Evolutionary conservation across 2,888 invertebrate species (phyloP), one percentile per base, ranked within the genome.

Genomic region (Agrochola lychnidis): DNA sequence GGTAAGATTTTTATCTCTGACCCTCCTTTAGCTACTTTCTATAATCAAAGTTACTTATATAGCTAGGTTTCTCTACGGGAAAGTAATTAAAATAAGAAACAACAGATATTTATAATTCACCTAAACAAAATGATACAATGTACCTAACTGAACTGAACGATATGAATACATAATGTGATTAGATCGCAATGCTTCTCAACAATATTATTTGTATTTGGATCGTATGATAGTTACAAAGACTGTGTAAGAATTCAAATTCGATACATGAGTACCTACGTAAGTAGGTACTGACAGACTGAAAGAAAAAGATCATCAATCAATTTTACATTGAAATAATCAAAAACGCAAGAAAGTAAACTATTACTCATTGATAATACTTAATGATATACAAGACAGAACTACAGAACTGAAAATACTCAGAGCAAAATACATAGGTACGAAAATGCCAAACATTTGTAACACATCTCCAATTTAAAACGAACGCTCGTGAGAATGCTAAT

Each of bases 401-500:
- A 25, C 45, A 56, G 3, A 70, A 45, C 16, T 0, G 14, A 57
- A 73, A 63, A 22, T 19, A 42, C 22, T 45, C 42, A 25, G 66
- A 19, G 25, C 30, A 45, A n/a, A 75, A n/a, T 10, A 68, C n/a
- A 42, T 22, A n/a, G n/a, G n/a, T n/a, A 53, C 12, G 40, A 30
- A 67, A 62, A 76, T 40, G 12, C 40, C 30, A 51, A 64, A 69
- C 61, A 69, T 57, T 64, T 64, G 19, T 14, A 57, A 40, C 12
- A 57, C 25, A 53, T 61, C 56, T 36, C 56, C 36, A 69, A 63
- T 62, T 68, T 63, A 74, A 51, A 63, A 42, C 62, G 72, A 51
- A 48, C 30, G 66, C 63, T 64, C 63, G 67, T 59, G 69, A 70
- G 76, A 84, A 85, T 84, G 85, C 48, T 79, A 74, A 82, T 79